Evolutionary conservation across 2,888 invertebrate genomes (phyloP).

Genomic region (Himalopsyche tibetana): DNA sequence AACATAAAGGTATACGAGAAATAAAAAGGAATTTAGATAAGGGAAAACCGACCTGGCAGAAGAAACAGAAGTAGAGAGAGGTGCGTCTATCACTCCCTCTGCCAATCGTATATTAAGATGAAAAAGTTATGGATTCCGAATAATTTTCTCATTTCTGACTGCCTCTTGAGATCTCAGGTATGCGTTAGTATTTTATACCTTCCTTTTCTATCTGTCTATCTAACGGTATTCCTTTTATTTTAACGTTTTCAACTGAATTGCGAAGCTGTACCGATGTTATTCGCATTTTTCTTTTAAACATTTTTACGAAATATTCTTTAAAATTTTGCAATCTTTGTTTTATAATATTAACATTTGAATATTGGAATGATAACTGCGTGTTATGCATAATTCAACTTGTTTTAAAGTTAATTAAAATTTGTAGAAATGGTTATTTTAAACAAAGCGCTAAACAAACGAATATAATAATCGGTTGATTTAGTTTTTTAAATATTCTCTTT

Average conservation of each 20-base stretch:
- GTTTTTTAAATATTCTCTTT: no score
- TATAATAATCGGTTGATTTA: no score
- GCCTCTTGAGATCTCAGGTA: constrained; percentile 36
- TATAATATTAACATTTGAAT: no score
- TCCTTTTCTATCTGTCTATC: not conserved
- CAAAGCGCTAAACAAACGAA: no score
- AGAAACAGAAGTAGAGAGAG: not conserved
- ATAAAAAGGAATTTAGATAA: constrained; percentile 63
- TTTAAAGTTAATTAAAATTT: no score
- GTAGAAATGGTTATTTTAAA: no score
- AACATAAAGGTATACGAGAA: constrained; percentile 56
- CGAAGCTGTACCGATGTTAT: not conserved
- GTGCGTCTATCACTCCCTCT: constrained; percentile 52
- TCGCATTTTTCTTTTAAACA: not conserved
- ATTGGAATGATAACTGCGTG: no score
- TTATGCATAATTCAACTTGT: no score
- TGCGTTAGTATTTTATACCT: constrained; percentile 23
- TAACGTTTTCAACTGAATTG: not conserved
- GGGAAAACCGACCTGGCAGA: constrained; percentile 43
- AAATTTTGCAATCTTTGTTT: not conserved
- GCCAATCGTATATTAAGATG: constrained; percentile 62
- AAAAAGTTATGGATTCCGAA: constrained; percentile 63
- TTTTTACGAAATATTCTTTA: not conserved
- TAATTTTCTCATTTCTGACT: constrained; percentile 60
- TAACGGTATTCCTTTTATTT: constrained; percentile 31